Evolutionary conservation across 2,888 invertebrate genomes (phyloP), one percentile per base, ranked within the genome.

Genomic region (Euzophera pinguis): DNA sequence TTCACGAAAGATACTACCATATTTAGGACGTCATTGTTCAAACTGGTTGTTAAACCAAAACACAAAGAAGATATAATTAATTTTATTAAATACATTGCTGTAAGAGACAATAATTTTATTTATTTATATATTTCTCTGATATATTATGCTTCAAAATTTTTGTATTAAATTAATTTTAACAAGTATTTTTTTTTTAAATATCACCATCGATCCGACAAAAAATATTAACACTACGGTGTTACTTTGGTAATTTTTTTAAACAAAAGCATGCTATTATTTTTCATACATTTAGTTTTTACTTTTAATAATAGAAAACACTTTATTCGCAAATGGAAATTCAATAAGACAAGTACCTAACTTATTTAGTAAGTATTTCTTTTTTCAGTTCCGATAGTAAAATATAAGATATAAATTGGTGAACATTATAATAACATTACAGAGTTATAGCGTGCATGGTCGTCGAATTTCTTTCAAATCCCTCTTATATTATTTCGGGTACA

Each of bases 1-100:
- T 53, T 60, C 4, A 78, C 52, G 62, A 84, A 86, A 0, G 83
- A 72, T n/a, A 68, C 32, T 9, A 83, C 53, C 58, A 71, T 60
- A 49, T 72, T 59, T n/a, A 69, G 54, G 10, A 38, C 53, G 50
- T 57, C 54, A 5, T 39, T 50, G 32, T 52, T 42, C 12, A 53
- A 27, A 49, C 48, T 13, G 3, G 9, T 47, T 34, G 54, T 43
- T 5, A 38, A 41, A 10, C 41, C 13, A 16, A 27, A 49, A 32
- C 38, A 53, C 9, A 49, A 12, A 43, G 29, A 38, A 38, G 43
- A 38, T 39, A 54, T 43, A 45, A 54, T 1, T 3, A 50, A 22
- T 22, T 22, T 22, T 3, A 22, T 5, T 22, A 22, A 22, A 22
- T 22, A 22, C 22, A 22, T 22, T 22, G 5, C 22, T 22, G 22